Conservation (phyloP, 2,113 vertebrate genomes). For the Mystacornis crossleyi region DNA sequence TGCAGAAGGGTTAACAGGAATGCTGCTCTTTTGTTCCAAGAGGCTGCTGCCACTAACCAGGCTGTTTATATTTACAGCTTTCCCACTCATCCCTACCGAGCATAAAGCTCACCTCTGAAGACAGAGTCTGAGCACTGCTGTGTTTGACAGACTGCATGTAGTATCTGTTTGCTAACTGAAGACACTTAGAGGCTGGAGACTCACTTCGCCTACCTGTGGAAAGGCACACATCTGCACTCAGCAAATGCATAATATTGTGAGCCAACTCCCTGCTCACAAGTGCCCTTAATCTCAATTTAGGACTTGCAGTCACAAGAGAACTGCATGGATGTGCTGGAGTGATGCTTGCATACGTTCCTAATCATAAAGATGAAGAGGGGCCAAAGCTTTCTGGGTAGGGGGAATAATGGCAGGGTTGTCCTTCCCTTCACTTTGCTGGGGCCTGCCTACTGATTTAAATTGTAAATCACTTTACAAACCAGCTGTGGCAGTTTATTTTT, state of each 20-base stretch:
- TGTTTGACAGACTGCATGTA: neutral
- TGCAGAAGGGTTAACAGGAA: neutral
- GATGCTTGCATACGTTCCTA: slow-evolving; percentile 56
- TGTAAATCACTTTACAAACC: neutral
- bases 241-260: neutral
- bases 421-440: neutral
- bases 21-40: neutral
- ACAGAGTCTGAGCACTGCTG: slow-evolving; percentile 1
- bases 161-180: neutral
- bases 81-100: neutral
- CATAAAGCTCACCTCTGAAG: neutral
- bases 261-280: neutral
- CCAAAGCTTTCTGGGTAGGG: neutral
- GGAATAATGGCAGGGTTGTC: slow-evolving; percentile 11
- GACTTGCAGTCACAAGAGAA: neutral
- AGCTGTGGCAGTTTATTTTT: neutral
- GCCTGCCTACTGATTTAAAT: neutral
- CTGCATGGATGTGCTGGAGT: neutral
- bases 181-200: neutral
- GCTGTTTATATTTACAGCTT: slow-evolving; percentile 20
- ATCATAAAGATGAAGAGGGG: slow-evolving; percentile 1
- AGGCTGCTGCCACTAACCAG: neutral
- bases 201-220: neutral
- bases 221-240: neutral
- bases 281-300: neutral